Evolutionary conservation across 2,113 vertebrate species (phyloP), one percentile per base, ranked within the genome.

Genomic region (Leucopsar rothschildi): DNA sequence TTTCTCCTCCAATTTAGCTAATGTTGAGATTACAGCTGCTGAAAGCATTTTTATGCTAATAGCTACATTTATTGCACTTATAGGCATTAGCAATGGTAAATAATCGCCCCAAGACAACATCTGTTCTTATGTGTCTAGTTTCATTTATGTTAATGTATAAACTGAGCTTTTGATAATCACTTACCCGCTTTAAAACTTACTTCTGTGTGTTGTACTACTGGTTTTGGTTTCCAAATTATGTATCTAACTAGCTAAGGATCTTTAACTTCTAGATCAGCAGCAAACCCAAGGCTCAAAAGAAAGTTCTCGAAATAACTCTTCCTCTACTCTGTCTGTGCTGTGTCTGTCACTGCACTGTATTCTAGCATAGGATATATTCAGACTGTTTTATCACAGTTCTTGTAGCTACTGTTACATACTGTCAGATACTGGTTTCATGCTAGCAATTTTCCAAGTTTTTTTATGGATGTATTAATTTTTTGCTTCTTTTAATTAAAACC

Each of bases 31-130:
- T 92, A 45, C 31, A 81, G 56, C 37, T 75, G 82, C 37, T 94
- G 47, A 90, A 94, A 88, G 11, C 56, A 81, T 93, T 88, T 17
- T 50, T 93, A 45, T 94, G 60, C 90, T 92, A 96, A 93, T 90
- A 88, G 66, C 27, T 90, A 59, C 42, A 69, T 88, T 94, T 93
- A 94, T 73, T 91, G 50, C 33, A 66, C 35, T 94, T 90, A 24
- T 86, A 78, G 73, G 28, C 59, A 80, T 95, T 88, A 94, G 59
- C 33, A 50, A 59, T 82, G 27, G 76, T 65, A 94, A 94, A 83
- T 90, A 90, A 86, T 88, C 0, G 4, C 87, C 93, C 39, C 33
- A 90, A 93, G 82, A 92, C 47, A 91, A 25, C 71, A 83, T 70
- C 66, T 93, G 76, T 73, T 88, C 87, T 83, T 76, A 64, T 88